Evolutionary conservation across 2,113 vertebrate species (phyloP).

Genomic region (Tiliqua scincoides): DNA sequence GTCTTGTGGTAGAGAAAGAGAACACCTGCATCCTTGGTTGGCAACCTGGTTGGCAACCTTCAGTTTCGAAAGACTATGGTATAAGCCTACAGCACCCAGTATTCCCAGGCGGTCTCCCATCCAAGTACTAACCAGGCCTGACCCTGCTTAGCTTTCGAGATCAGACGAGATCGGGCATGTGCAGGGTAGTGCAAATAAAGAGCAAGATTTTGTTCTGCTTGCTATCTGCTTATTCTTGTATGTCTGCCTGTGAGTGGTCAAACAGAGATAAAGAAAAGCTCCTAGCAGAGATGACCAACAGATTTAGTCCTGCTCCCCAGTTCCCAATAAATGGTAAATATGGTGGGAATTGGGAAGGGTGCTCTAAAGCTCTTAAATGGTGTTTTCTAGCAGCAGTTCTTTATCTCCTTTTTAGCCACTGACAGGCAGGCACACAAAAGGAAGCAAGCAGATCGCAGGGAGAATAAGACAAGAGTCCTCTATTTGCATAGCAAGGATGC

Average conservation of each 20-base stretch:
- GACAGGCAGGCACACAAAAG: neutral
- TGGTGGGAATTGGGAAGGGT: too few species aligned
- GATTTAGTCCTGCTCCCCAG: neutral
- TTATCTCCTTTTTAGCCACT: neutral
- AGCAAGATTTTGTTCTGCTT: neutral
- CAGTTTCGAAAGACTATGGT: too few species aligned
- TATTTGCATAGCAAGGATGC: neutral
- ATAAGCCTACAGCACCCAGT: too few species aligned
- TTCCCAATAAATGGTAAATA: neutral
- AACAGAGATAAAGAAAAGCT: neutral
- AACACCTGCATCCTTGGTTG: neutral
- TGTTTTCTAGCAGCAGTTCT: neutral
- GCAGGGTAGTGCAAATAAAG: conserved; percentile 3
- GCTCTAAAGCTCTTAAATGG: neutral
- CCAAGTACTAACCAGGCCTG: too few species aligned
- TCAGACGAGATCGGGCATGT: too few species aligned
- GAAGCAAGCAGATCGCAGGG: neutral
- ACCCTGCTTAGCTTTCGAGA: too few species aligned
- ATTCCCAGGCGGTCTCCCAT: too few species aligned
- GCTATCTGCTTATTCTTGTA: neutral
- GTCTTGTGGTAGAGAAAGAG: neutral
- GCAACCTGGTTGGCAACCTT: too few species aligned
- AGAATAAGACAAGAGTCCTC: neutral
- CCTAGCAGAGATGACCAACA: neutral
- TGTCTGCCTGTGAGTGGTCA: neutral